Evolutionary conservation across 1,140 invertebrate genomes (phyloP).

Genomic region (Leptinotarsa texana): DNA sequence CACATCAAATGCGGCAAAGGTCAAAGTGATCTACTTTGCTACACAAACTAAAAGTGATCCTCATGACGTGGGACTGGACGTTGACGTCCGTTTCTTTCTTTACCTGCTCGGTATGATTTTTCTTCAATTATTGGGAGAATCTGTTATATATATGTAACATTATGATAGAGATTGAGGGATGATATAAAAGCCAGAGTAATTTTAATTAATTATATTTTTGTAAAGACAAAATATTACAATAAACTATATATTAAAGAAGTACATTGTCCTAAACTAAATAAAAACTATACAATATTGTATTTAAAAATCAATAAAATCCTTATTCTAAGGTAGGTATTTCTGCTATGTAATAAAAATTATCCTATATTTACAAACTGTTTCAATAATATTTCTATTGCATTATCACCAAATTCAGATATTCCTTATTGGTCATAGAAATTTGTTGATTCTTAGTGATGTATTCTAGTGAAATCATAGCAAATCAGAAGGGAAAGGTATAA

Average conservation of each 20-base stretch:
- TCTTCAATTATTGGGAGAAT: no score
- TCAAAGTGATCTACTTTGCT: no score
- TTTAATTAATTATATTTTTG: slow-evolving; percentile 39
- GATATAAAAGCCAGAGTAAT: background rate
- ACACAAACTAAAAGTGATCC: no score
- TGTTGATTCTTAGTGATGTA: slow-evolving; percentile 3
- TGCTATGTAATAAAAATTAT: slow-evolving; percentile 44
- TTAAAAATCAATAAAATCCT: slow-evolving; percentile 45
- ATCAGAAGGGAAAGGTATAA: no score
- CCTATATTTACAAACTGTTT: slow-evolving; percentile 41
- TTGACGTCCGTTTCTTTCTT: no score
- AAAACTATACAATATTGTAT: slow-evolving; percentile 50
- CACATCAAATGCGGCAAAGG: no score
- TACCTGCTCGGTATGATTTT: no score
- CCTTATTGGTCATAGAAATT: slow-evolving; percentile 7
- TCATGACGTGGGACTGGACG: no score
- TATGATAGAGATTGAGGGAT: background rate
- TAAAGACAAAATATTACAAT: slow-evolving; percentile 53
- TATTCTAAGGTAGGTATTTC: slow-evolving; percentile 44
- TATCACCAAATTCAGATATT: slow-evolving; percentile 43
- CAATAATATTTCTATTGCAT: slow-evolving; percentile 42
- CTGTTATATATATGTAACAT: no score
- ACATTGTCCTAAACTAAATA: slow-evolving; percentile 48
- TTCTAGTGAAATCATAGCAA: no score
- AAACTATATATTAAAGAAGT: slow-evolving; percentile 52